A percentile compares a stretch with the other conserved stretches of the same genome.
Evolutionary conservation across 2,888 invertebrate genomes (phyloP).

Genomic region (Tetragonisca angustula): DNA sequence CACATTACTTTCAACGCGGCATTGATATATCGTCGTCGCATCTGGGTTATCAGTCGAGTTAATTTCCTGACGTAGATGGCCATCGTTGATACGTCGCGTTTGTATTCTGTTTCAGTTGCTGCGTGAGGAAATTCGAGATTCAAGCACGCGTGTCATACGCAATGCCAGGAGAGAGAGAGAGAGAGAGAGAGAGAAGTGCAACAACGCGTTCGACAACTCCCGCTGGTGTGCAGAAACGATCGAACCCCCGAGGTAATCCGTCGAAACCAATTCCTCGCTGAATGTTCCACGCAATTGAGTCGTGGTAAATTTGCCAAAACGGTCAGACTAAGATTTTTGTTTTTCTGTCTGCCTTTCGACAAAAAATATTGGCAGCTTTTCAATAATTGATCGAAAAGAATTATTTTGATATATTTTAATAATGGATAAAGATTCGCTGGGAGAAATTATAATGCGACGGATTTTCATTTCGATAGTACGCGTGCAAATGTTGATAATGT

Average conservation of each 20-base stretch:
- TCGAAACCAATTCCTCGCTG: not conserved
- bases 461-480: not conserved
- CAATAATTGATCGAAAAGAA: not conserved
- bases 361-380: not conserved
- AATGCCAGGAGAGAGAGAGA: not conserved
- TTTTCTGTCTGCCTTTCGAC: not conserved
- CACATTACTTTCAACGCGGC: constrained; percentile 19
- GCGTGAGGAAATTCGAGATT: constrained; percentile 63
- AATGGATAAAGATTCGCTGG: not conserved
- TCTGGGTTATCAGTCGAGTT: constrained; percentile 68
- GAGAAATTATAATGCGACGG: rapidly evolving
- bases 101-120: constrained; percentile 61
- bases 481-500: no score
- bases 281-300: not conserved
- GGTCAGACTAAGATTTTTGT: not conserved
- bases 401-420: not conserved
- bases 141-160: constrained; percentile 48
- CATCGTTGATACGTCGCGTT: constrained; percentile 40
- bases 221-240: constrained; percentile 10
- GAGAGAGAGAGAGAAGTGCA: not conserved
- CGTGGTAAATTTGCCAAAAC: not conserved
- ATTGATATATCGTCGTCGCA: constrained; percentile 39
- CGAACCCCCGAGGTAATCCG: not conserved
- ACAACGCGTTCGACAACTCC: constrained; percentile 11
- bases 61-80: constrained; percentile 71